phyloP scores from a whole-genome alignment of 2,797 vertebrate genomes.

The Mormyrops boulengeri region DNA sequence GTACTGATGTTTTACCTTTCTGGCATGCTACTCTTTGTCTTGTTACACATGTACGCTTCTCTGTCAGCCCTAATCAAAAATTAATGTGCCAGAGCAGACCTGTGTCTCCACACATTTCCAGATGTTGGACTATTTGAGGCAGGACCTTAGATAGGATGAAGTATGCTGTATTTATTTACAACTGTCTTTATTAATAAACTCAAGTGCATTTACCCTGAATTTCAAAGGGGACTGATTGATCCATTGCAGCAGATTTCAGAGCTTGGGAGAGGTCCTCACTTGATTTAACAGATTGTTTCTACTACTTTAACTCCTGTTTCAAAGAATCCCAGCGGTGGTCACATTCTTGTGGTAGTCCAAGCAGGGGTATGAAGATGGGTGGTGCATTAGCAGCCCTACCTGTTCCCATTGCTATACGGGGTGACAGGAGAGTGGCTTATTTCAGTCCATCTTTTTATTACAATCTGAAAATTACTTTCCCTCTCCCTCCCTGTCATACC shows the following conservation, averaged over 20 bases:
- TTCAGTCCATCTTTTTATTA: slow-evolving; percentile 15
- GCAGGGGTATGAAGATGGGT: slow-evolving; percentile 19
- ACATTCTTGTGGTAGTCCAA: background rate
- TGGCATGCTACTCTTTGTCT: background rate
- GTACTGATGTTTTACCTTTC: background rate
- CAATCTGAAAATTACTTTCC: slow-evolving; percentile 17
- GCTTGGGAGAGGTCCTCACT: background rate
- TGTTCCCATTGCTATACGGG: background rate
- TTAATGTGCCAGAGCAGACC: background rate
- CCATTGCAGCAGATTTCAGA: background rate
- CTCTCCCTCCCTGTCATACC: background rate
- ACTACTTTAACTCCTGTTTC: background rate
- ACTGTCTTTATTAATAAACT: slow-evolving; percentile 6
- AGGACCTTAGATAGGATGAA: background rate
- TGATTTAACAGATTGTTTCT: background rate
- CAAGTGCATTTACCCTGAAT: background rate
- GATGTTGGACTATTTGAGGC: background rate
- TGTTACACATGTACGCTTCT: background rate
- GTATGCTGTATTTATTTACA: background rate
- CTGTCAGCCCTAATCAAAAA: background rate
- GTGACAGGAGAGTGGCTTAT: slow-evolving; percentile 10
- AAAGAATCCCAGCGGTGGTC: background rate
- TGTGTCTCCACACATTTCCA: background rate
- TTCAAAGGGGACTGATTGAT: background rate
- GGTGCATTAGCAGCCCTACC: background rate